These are phyloP conservation scores for Macrosiphum euphorbiae DNA, from an alignment of 2,888 invertebrate species.

Conservation along the genomic window DNA sequence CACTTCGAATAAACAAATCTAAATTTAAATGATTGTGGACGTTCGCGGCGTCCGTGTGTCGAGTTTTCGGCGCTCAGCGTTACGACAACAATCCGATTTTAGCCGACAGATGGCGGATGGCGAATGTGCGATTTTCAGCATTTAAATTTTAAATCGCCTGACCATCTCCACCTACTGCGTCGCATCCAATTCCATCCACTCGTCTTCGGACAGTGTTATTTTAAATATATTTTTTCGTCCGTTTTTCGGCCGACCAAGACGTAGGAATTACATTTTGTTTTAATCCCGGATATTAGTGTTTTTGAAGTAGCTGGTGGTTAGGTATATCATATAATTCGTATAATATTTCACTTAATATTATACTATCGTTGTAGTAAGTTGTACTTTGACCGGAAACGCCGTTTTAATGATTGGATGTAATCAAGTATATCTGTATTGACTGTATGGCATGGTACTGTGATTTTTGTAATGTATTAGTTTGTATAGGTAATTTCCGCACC, in stretches of 20 bases:
- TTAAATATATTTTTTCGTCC: neutral
- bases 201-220: neutral
- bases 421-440: too few relatives aligned
- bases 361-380: neutral
- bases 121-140: neutral
- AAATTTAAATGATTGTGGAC: neutral
- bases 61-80: neutral
- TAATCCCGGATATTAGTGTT: neutral
- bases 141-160: neutral
- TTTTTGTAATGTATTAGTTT: neutral
- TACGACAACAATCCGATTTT: neutral
- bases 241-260: neutral
- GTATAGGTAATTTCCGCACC: neutral
- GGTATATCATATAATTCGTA: too few relatives aligned
- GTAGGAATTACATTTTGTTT: neutral
- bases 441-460: neutral
- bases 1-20: neutral
- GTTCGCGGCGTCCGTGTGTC: neutral
- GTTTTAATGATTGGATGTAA: neutral
- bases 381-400: neutral
- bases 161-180: neutral
- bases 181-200: neutral
- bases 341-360: neutral
- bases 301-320: neutral
- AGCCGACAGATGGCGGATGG: neutral